phyloP scores from a whole-genome alignment of 2,888 invertebrate species.

The Agriotes lineatus region DNA sequence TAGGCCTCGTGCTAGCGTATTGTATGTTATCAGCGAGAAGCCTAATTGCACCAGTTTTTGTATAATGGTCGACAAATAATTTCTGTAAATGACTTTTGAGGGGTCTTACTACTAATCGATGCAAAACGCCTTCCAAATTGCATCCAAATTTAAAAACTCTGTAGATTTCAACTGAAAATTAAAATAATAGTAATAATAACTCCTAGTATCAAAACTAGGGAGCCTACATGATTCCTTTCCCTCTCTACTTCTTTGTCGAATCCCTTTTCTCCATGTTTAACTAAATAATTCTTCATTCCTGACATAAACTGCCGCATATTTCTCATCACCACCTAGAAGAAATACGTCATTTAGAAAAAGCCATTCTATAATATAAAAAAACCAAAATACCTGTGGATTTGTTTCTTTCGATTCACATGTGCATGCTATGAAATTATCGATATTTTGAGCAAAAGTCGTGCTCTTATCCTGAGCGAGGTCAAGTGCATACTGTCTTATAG shows the following conservation, averaged over 20 bases:
- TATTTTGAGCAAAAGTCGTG: conserved; percentile 92
- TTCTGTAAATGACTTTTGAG: conserved; percentile 86
- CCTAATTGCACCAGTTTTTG: conserved; percentile 78
- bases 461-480: conserved; percentile 86
- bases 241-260: conserved; percentile 92
- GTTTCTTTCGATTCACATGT: conserved; percentile 91
- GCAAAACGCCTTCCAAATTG: conserved; percentile 96
- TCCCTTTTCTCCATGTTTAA: conserved; percentile 94
- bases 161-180: conserved; percentile 82
- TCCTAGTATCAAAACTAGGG: too few species aligned
- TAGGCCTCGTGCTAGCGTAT: conserved; percentile 76
- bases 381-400: conserved; percentile 76
- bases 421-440: conserved; percentile 93
- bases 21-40: conserved; percentile 79
- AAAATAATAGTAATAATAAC: too few species aligned
- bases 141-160: conserved; percentile 95
- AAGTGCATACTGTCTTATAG: conserved; percentile 82
- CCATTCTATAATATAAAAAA: not conserved
- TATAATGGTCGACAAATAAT: conserved; percentile 91
- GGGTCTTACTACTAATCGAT: conserved; percentile 89
- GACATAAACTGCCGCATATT: conserved; percentile 98
- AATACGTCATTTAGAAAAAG: too few species aligned
- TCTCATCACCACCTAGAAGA: conserved; percentile 79
- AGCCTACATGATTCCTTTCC: conserved; percentile 83
- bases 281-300: conserved; percentile 97